phyloP scores from a whole-genome alignment of 2,888 invertebrate genomes.

The Acanthoscelides obtectus region DNA sequence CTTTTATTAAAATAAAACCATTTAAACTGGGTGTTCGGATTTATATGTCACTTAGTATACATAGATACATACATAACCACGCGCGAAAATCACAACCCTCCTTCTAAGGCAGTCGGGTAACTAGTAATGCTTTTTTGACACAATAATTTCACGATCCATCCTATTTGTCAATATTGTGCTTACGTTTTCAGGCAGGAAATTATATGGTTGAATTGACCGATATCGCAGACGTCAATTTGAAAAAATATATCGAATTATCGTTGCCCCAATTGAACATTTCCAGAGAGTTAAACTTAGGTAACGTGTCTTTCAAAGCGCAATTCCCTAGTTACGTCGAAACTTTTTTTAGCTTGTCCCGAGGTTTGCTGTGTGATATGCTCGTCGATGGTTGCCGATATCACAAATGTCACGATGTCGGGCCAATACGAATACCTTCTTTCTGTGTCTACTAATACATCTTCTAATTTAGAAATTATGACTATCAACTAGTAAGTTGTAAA shows the following conservation, averaged over 20 bases:
- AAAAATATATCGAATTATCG: not conserved
- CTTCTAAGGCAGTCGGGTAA: too few species aligned
- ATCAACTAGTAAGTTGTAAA: not conserved
- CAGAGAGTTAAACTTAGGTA: not conserved
- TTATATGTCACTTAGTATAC: too few species aligned
- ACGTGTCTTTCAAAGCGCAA: not conserved
- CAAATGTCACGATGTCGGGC: not conserved
- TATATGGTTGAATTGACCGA: not conserved
- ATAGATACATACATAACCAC: too few species aligned
- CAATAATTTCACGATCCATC: too few species aligned
- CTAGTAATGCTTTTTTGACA: too few species aligned
- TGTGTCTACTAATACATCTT: not conserved
- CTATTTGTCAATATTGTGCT: too few species aligned
- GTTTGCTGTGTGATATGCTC: not conserved
- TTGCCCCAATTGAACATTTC: not conserved
- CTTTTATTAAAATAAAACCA: too few species aligned
- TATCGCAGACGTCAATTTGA: not conserved
- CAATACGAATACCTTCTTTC: not conserved
- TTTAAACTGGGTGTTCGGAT: too few species aligned
- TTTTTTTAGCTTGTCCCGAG: not conserved
- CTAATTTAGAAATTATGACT: not conserved
- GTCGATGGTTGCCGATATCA: not conserved
- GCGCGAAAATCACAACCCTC: too few species aligned
- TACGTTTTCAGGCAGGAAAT: not conserved
- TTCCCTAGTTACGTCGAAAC: not conserved